Evolutionary conservation across 2,113 vertebrate species (phyloP).

Genomic region (Odocoileus virginianus): DNA sequence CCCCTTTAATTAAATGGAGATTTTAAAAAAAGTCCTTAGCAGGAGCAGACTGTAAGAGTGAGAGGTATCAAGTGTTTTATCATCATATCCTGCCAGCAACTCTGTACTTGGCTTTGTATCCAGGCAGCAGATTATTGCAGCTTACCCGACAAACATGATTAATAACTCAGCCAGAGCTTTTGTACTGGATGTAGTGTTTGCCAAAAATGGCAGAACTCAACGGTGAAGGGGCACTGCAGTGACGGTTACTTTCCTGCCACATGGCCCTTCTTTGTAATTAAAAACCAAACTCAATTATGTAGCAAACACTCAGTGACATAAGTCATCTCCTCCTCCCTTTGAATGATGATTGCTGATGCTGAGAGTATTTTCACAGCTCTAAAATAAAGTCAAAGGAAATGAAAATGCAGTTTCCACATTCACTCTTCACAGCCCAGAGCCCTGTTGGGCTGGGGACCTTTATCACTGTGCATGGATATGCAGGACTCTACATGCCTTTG

Average conservation of each 20-base stretch:
- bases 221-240: constrained; percentile 52
- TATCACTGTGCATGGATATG: background rate
- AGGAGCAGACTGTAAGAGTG: background rate
- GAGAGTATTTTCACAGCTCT: constrained; percentile 67
- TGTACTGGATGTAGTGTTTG: constrained; percentile 66
- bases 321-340: constrained; percentile 37
- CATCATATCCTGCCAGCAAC: constrained; percentile 43
- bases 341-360: constrained; percentile 56
- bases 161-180: constrained; percentile 79
- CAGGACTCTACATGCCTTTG: background rate
- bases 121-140: constrained; percentile 79
- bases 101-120: constrained; percentile 63
- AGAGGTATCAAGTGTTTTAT: constrained; percentile 64
- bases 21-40: constrained; percentile 35
- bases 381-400: constrained; percentile 60
- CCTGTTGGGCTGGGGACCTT: background rate
- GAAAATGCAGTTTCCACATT: background rate
- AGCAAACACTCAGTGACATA: constrained; percentile 63
- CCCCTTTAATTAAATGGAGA: constrained; percentile 51
- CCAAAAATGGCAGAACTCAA: constrained; percentile 78
- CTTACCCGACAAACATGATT: constrained; percentile 80
- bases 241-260: constrained; percentile 76
- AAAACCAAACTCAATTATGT: constrained; percentile 77
- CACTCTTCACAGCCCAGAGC: background rate
- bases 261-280: constrained; percentile 78